Conservation (phyloP, 2,797 vertebrate genomes). For the Huso huso region DNA sequence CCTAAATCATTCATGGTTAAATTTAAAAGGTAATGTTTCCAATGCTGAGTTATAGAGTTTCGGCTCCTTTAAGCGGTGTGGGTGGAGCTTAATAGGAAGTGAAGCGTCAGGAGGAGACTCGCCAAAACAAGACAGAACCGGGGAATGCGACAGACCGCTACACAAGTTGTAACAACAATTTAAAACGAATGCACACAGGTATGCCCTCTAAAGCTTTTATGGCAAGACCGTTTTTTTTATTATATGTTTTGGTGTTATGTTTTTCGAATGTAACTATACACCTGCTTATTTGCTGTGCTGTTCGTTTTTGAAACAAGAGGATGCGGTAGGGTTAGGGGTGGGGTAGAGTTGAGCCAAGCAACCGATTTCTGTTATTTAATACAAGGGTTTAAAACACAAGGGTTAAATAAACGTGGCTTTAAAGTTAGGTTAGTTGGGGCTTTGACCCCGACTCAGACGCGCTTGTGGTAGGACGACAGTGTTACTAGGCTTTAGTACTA, state of each 20-base stretch:
- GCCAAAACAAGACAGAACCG: conserved; percentile 33
- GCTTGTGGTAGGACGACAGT: background rate
- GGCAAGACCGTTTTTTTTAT: conserved; percentile 6
- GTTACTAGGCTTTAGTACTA: background rate
- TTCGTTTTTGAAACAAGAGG: background rate
- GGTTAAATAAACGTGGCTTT: no score
- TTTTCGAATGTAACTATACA: background rate
- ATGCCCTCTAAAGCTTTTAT: conserved; percentile 12
- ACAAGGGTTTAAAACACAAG: background rate
- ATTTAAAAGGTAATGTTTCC: no score
- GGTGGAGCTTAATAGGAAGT: conserved; percentile 52
- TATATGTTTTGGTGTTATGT: background rate
- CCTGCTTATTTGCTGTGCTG: background rate
- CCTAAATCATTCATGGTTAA: no score
- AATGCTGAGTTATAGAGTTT: no score
- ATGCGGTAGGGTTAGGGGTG: conserved; percentile 14
- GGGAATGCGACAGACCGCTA: conserved; percentile 1
- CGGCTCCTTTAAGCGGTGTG: conserved; percentile 58
- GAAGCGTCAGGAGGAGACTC: conserved; percentile 36
- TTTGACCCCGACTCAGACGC: background rate
- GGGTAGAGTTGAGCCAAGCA: conserved; percentile 37
- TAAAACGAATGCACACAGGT: conserved; percentile 26
- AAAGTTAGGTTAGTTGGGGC: background rate
- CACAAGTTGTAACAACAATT: conserved; percentile 16
- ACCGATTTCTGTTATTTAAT: conserved; percentile 33